These are phyloP conservation scores for Hydroisotoma schaefferi DNA, from an alignment of 2,888 invertebrate genomes.

Conservation along the genomic window DNA sequence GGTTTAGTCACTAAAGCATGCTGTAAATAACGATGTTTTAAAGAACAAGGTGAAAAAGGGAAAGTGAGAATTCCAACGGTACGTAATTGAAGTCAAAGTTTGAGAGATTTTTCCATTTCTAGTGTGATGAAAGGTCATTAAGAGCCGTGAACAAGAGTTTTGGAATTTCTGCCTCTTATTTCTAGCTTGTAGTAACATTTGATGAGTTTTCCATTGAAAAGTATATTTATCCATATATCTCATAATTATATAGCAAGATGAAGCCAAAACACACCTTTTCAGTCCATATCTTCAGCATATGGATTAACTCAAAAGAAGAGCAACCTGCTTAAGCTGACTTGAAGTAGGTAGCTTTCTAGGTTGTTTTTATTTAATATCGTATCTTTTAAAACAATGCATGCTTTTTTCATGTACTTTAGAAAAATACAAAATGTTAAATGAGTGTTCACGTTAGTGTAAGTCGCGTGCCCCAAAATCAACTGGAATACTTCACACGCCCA, in stretches of 20 bases:
- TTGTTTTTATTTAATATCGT: neutral
- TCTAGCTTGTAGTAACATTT: too few species aligned
- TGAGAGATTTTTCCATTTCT: slow-evolving; percentile 45
- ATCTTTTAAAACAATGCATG: neutral
- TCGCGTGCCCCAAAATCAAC: slow-evolving; percentile 21
- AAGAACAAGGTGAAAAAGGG: slow-evolving; percentile 20
- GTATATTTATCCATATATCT: too few species aligned
- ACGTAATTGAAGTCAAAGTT: slow-evolving; percentile 41
- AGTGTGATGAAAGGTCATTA: slow-evolving; percentile 48
- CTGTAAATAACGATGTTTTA: neutral
- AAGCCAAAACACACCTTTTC: too few species aligned
- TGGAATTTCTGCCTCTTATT: slow-evolving; percentile 16
- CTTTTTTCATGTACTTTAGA: neutral
- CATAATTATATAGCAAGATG: too few species aligned
- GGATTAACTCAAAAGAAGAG: too few species aligned
- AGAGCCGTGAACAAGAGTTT: slow-evolving; percentile 36
- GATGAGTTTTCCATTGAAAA: too few species aligned
- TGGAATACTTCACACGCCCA: slow-evolving; percentile 22
- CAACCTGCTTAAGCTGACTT: too few species aligned
- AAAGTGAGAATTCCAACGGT: slow-evolving; percentile 22
- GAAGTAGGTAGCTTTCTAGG: too few species aligned
- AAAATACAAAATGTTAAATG: neutral
- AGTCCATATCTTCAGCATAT: too few species aligned
- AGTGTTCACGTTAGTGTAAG: slow-evolving; percentile 1
- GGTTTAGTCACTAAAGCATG: neutral